These are phyloP conservation scores for Empis livida DNA, from an alignment of 2,888 invertebrate species.

Conservation along the genomic window DNA sequence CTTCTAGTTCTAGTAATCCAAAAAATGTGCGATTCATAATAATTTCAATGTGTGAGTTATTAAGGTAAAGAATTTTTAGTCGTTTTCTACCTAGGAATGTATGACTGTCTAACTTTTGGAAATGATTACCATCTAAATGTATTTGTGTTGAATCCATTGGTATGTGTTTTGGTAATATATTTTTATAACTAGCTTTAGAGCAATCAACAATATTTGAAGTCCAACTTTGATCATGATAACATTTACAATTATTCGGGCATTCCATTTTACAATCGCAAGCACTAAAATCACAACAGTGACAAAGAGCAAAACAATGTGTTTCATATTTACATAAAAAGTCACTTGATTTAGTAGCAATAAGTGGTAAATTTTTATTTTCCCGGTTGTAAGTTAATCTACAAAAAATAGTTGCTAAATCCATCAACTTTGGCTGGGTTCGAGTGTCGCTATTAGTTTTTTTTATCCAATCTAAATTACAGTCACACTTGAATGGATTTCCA, in stretches of 20 bases:
- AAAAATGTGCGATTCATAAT: conserved; percentile 85
- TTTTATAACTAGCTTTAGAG: conserved; percentile 64
- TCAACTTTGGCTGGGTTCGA: conserved; percentile 76
- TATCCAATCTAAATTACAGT: conserved; percentile 93
- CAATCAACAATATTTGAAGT: conserved; percentile 87
- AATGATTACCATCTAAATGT: conserved; percentile 83
- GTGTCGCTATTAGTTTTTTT: conserved; percentile 80
- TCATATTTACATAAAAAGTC: conserved; percentile 88
- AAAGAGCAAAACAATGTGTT: conserved; percentile 85
- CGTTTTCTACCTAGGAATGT: conserved; percentile 87
- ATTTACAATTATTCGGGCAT: conserved; percentile 86
- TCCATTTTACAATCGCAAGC: conserved; percentile 97
- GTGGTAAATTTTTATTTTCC: conserved; percentile 69
- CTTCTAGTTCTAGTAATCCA: conserved; percentile 63
- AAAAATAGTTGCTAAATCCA: conserved; percentile 80
- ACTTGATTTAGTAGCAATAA: conserved; percentile 74
- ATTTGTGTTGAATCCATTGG: conserved; percentile 95
- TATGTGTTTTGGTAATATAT: conserved; percentile 76
- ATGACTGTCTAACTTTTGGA: conserved; percentile 74
- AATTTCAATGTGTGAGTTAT: conserved; percentile 73
- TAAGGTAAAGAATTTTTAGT: conserved; percentile 72
- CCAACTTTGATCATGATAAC: conserved; percentile 91
- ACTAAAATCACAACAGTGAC: conserved; percentile 93
- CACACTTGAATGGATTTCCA: conserved; percentile 87
- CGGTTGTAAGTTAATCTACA: conserved; percentile 78